phyloP scores from a whole-genome alignment of 2,113 vertebrate species.

The Phylloscopus whistleri region DNA sequence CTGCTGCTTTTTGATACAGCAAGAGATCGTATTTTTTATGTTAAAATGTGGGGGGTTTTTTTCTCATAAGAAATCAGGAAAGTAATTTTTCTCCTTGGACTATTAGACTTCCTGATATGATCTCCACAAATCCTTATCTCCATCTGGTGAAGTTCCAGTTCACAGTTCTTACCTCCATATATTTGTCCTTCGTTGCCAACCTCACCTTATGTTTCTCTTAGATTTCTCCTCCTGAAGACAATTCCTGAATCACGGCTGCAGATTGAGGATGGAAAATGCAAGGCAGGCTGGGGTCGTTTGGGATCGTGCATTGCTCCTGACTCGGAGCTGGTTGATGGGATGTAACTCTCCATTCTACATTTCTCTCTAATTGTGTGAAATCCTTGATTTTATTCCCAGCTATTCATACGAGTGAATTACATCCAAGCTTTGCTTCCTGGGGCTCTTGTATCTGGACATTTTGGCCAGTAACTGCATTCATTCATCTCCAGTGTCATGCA shows the following conservation, averaged over 20 bases:
- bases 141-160: conserved; percentile 50
- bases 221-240: background rate
- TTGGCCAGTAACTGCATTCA: background rate
- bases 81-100: background rate
- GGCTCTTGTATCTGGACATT: background rate
- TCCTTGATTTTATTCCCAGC: background rate
- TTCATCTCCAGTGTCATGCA: conserved; percentile 10
- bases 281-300: background rate
- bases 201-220: conserved; percentile 39
- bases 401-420: conserved; percentile 5
- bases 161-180: conserved; percentile 9
- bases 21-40: background rate
- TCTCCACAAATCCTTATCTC: background rate
- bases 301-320: background rate
- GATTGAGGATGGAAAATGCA: background rate
- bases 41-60: background rate
- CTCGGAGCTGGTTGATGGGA: background rate
- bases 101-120: background rate
- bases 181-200: conserved; percentile 22
- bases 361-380: background rate
- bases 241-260: background rate
- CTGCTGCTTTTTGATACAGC: background rate
- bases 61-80: background rate
- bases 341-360: background rate
- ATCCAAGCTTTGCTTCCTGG: conserved; percentile 1